phyloP scores from a whole-genome alignment of 2,888 invertebrate species.

The Hirtodrosophila duncani region DNA sequence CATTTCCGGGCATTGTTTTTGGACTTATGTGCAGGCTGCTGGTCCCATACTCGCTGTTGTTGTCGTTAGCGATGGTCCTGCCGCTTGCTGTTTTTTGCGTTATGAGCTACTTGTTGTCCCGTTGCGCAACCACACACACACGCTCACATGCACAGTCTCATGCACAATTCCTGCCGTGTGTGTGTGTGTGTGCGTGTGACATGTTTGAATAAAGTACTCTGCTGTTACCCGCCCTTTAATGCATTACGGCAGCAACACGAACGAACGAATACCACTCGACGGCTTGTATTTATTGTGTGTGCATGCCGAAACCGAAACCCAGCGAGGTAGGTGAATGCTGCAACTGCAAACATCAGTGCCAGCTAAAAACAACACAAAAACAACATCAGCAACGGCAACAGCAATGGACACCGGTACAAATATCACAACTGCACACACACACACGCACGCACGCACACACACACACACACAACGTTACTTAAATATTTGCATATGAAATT shows the following conservation, averaged over 20 bases:
- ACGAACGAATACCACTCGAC: slow-evolving; percentile 55
- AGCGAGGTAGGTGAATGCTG: slow-evolving; percentile 18
- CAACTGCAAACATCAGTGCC: too few species aligned
- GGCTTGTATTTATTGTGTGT: slow-evolving; percentile 33
- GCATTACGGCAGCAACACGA: slow-evolving; percentile 67
- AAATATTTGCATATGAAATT: slow-evolving; percentile 77
- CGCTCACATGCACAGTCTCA: slow-evolving; percentile 11
- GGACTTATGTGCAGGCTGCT: slow-evolving; percentile 22
- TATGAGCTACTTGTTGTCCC: slow-evolving; percentile 72
- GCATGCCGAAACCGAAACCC: slow-evolving; percentile 7
- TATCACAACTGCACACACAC: slow-evolving; percentile 33
- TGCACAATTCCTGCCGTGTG: slow-evolving; percentile 7
- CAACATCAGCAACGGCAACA: slow-evolving; percentile 1
- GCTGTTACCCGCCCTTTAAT: slow-evolving; percentile 57
- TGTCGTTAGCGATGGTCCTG: slow-evolving; percentile 30
- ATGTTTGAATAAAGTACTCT: slow-evolving; percentile 50
- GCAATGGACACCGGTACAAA: slow-evolving; percentile 29
- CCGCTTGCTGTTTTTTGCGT: slow-evolving; percentile 55
- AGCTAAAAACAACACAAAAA: slow-evolving; percentile 29
- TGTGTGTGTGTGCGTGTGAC: slow-evolving; percentile 36
- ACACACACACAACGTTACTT: slow-evolving; percentile 34
- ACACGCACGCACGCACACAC: slow-evolving; percentile 16
- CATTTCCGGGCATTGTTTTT: slow-evolving; percentile 71
- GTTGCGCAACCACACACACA: slow-evolving; percentile 23
- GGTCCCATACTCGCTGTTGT: slow-evolving; percentile 18